Evolutionary conservation across 2,113 vertebrate species (phyloP).

Genomic region (Gymnarchus niloticus): DNA sequence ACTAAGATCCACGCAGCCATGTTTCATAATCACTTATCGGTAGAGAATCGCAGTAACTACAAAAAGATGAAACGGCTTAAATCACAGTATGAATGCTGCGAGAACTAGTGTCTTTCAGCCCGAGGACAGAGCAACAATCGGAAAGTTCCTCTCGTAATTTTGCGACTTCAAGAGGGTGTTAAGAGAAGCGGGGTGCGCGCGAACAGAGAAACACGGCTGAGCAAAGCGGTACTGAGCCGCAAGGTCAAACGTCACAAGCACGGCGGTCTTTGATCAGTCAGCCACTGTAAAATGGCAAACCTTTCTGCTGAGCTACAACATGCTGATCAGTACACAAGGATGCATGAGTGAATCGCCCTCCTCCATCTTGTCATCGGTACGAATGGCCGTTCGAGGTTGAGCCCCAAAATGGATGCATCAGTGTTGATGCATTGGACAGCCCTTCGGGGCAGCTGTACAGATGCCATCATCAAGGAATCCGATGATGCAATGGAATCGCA

Average conservation of each 20-base stretch:
- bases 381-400: neutral
- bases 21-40: neutral
- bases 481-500: neutral
- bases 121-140: neutral
- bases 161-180: neutral
- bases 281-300: neutral
- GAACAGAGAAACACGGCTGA: neutral
- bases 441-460: neutral
- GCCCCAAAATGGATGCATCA: neutral
- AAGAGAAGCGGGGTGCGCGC: neutral
- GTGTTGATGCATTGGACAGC: neutral
- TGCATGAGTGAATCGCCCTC: neutral
- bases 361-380: neutral
- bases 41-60: neutral
- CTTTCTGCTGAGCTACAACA: neutral
- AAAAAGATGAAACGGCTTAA: neutral
- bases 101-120: neutral
- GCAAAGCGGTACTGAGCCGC: neutral
- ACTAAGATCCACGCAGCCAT: neutral
- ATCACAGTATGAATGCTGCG: neutral
- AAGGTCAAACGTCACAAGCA: neutral
- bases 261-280: neutral
- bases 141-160: neutral
- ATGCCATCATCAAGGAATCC: neutral
- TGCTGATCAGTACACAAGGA: constrained; percentile 14